Evolutionary conservation across 2,888 invertebrate genomes (phyloP).

Genomic region (Eristalis tenax): DNA sequence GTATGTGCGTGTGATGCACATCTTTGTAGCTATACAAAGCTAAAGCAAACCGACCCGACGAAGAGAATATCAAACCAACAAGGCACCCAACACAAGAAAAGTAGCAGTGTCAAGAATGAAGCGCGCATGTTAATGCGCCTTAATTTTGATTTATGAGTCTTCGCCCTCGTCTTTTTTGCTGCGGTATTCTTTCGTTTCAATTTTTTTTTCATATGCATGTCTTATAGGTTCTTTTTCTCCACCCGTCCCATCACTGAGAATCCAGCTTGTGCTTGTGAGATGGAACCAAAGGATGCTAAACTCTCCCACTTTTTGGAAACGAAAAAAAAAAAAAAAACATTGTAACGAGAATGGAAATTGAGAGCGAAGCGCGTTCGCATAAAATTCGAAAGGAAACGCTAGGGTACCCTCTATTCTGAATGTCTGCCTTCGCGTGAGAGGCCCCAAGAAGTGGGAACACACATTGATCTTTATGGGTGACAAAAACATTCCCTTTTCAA

Average conservation of each 20-base stretch:
- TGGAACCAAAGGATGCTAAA: slow-evolving; percentile 59
- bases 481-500: slow-evolving; percentile 72
- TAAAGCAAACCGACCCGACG: background rate
- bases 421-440: slow-evolving; percentile 7
- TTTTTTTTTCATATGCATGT: slow-evolving; percentile 29
- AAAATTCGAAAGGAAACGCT: slow-evolving; percentile 31
- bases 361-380: slow-evolving; percentile 61
- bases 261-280: slow-evolving; percentile 3
- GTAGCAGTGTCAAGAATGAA: slow-evolving; percentile 72
- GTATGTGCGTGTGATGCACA: slow-evolving; percentile 24
- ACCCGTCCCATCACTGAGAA: slow-evolving; percentile 48
- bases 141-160: slow-evolving; percentile 72
- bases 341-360: slow-evolving; percentile 63
- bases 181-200: slow-evolving; percentile 54
- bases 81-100: slow-evolving; percentile 32
- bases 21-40: background rate
- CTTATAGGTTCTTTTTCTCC: slow-evolving; percentile 31
- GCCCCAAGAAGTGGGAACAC: slow-evolving; percentile 24
- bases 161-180: slow-evolving; percentile 65
- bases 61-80: slow-evolving; percentile 23
- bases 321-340: background rate
- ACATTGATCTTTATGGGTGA: slow-evolving; percentile 67
- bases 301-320: slow-evolving; percentile 59
- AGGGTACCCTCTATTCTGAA: background rate
- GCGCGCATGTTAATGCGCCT: slow-evolving; percentile 72